These are phyloP conservation scores for Cynopterus sphinx DNA, from an alignment of 2,797 vertebrate species.

Conservation along the genomic window DNA sequence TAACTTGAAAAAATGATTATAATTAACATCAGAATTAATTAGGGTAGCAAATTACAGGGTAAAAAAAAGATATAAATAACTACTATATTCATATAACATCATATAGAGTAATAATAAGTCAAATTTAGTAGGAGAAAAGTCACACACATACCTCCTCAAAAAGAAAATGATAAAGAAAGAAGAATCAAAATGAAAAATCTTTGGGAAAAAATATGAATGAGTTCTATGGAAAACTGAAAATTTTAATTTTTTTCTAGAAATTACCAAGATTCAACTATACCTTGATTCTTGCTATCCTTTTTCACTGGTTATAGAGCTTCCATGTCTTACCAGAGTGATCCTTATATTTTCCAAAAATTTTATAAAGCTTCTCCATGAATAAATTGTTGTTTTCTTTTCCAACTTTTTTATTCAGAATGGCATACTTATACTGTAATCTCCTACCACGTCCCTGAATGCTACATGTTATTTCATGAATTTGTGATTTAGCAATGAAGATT, in stretches of 20 bases:
- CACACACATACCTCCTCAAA: neutral
- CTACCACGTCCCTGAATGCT: neutral
- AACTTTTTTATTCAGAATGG: neutral
- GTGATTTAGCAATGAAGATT: neutral
- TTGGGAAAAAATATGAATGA: neutral
- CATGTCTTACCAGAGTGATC: neutral
- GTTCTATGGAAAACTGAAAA: neutral
- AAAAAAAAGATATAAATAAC: neutral
- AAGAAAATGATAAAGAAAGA: neutral
- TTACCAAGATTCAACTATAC: neutral
- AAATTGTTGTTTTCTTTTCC: neutral
- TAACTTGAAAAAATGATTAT: neutral
- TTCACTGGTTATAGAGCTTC: neutral
- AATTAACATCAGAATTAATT: neutral
- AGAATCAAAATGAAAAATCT: neutral
- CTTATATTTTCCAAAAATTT: neutral
- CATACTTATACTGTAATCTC: neutral
- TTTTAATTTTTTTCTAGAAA: neutral
- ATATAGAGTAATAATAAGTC: neutral
- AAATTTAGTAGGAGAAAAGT: neutral
- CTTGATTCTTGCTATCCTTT: neutral
- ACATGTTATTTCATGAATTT: neutral
- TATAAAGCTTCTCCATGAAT: neutral
- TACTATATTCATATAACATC: no score
- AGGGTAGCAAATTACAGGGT: neutral